A percentile compares a stretch with the other conserved stretches of the same genome.
Conservation (phyloP, 2,113 vertebrate species). For the Alectura lathami region DNA sequence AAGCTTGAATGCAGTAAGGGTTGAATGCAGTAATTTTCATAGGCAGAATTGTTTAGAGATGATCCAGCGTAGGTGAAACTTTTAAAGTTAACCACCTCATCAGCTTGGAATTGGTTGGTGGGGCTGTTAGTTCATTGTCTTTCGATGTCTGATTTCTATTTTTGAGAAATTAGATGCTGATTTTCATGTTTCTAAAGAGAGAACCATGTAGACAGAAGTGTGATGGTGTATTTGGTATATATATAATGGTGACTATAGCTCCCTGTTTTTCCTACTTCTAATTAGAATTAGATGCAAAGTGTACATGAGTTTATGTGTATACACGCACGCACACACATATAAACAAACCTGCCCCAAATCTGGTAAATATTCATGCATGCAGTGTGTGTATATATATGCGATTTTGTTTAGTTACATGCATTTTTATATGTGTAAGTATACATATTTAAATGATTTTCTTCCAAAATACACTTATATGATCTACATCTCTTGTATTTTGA, state of each 20-base stretch:
- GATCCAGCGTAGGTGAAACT: neutral
- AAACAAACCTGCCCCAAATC: neutral
- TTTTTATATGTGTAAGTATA: neutral
- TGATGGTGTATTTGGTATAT: neutral
- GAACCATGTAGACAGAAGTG: neutral
- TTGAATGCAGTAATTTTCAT: neutral
- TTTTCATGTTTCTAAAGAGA: neutral
- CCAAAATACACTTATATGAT: neutral
- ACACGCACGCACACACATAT: neutral
- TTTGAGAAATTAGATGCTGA: neutral
- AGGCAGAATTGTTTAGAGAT: neutral
- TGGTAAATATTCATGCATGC: neutral
- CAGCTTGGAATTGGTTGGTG: neutral
- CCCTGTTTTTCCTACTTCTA: neutral
- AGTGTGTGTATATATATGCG: neutral
- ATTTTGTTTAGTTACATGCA: neutral
- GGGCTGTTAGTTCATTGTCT: neutral
- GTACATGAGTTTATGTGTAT: neutral
- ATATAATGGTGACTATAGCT: neutral
- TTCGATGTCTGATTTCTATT: neutral
- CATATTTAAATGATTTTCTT: neutral
- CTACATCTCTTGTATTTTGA: neutral
- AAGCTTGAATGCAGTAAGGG: neutral
- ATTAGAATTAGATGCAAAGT: neutral
- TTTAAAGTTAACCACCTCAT: neutral